Percentiles rank a stretch among this genome's conserved stretches.
These are phyloP conservation scores for Alcedo quadribrachys DNA, from an alignment of 2,797 vertebrate species.

Conservation along the genomic window DNA sequence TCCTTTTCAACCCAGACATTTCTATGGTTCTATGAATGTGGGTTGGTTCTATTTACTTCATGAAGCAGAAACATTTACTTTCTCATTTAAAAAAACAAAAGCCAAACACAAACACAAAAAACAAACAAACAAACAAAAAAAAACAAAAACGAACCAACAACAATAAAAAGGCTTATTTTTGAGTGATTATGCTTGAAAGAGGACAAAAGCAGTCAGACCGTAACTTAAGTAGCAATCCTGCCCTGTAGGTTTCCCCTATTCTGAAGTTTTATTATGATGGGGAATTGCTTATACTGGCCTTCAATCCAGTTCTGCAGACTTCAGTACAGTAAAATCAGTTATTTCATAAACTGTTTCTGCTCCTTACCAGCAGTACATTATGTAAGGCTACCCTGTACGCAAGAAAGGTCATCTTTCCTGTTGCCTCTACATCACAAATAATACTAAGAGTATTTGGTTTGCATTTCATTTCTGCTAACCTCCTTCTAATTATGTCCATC, in stretches of 20 bases:
- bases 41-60: neutral
- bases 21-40: neutral
- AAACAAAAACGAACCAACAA: too few relatives aligned
- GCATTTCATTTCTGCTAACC: neutral
- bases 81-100: neutral
- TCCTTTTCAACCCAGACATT: too few relatives aligned
- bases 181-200: neutral
- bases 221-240: neutral
- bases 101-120: too few relatives aligned
- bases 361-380: neutral
- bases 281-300: neutral
- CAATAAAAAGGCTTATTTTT: neutral
- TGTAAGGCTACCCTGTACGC: neutral
- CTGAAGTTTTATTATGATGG: neutral
- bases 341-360: neutral
- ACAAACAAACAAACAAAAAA: too few relatives aligned
- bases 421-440: neutral
- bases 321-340: neutral
- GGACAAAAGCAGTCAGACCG: neutral
- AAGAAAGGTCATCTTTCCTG: neutral
- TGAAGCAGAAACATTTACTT: neutral
- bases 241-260: neutral
- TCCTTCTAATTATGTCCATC: neutral
- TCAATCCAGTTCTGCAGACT: neutral
- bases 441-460: neutral